Conservation (phyloP, 2,888 invertebrate species). For the Tetragnatha montana region DNA sequence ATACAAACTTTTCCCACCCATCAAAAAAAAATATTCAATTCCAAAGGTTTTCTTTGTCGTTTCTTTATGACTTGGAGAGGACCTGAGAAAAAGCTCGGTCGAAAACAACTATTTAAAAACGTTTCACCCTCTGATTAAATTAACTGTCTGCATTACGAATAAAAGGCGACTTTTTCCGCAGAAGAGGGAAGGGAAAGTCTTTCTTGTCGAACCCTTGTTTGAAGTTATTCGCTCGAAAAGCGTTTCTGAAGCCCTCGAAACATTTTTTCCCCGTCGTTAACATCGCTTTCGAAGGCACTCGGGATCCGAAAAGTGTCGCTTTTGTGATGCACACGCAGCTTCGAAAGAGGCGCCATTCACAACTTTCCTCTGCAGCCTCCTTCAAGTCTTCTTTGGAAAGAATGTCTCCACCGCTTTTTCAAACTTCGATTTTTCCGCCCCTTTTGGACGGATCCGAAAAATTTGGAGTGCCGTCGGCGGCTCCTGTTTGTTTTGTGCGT, state of each 20-base stretch:
- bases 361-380: slow-evolving; percentile 10
- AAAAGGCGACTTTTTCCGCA: neutral
- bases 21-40: neutral
- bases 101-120: slow-evolving; percentile 6
- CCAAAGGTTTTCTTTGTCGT: neutral
- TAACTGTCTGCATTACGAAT: neutral
- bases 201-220: neutral
- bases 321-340: slow-evolving; percentile 7
- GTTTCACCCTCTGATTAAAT: slow-evolving; percentile 16
- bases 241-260: slow-evolving; percentile 24
- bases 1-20: neutral
- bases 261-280: slow-evolving; percentile 8
- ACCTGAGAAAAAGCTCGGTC: neutral
- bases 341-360: slow-evolving; percentile 35
- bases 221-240: slow-evolving; percentile 22
- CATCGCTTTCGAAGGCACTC: slow-evolving; percentile 15
- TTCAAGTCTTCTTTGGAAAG: slow-evolving; percentile 14
- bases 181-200: neutral
- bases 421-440: slow-evolving; percentile 15
- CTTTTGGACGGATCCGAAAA: neutral
- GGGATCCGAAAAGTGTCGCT: slow-evolving; percentile 23
- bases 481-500: neutral
- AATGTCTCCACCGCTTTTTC: slow-evolving; percentile 20
- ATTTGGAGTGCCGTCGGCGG: slow-evolving; percentile 1
- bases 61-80: neutral